Evolutionary conservation across 2,888 invertebrate species (phyloP).

Genomic region (Cyclophora punctaria): DNA sequence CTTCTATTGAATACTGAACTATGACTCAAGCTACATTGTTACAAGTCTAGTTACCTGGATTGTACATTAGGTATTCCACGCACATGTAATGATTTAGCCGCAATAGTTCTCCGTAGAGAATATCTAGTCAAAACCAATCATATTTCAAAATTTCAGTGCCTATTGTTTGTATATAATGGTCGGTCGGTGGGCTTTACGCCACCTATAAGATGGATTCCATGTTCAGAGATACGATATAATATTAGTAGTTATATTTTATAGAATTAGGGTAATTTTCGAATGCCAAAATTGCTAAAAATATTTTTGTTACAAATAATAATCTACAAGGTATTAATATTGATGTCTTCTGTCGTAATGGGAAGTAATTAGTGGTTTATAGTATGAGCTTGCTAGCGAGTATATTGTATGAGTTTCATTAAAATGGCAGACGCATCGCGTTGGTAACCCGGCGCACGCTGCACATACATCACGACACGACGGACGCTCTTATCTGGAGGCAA

Average conservation of each 20-base stretch:
- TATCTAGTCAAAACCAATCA: conserved; percentile 32
- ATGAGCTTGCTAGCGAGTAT: conserved; percentile 46
- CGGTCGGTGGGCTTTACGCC: conserved; percentile 30
- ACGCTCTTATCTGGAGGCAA: neutral
- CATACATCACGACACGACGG: conserved; percentile 5
- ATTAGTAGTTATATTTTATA: conserved; percentile 47
- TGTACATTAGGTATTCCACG: conserved; percentile 50
- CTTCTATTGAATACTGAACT: too few relatives aligned
- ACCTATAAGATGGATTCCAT: conserved; percentile 33
- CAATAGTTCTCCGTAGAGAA: conserved; percentile 30
- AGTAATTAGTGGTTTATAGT: conserved; percentile 30
- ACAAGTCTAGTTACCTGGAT: conserved; percentile 26
- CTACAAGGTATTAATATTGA: conserved; percentile 19
- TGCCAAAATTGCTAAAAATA: conserved; percentile 53
- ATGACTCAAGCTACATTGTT: neutral
- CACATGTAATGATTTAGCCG: conserved; percentile 49
- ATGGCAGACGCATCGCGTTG: conserved; percentile 6
- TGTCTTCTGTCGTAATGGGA: conserved; percentile 30
- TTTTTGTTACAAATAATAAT: conserved; percentile 50
- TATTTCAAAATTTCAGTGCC: conserved; percentile 57
- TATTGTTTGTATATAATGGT: conserved; percentile 56
- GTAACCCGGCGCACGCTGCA: conserved; percentile 7
- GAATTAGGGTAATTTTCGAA: conserved; percentile 32
- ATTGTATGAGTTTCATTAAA: conserved; percentile 6
- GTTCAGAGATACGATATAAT: conserved; percentile 67